Conservation (phyloP, 2,113 vertebrate genomes). For the Pontoporia blainvillei region DNA sequence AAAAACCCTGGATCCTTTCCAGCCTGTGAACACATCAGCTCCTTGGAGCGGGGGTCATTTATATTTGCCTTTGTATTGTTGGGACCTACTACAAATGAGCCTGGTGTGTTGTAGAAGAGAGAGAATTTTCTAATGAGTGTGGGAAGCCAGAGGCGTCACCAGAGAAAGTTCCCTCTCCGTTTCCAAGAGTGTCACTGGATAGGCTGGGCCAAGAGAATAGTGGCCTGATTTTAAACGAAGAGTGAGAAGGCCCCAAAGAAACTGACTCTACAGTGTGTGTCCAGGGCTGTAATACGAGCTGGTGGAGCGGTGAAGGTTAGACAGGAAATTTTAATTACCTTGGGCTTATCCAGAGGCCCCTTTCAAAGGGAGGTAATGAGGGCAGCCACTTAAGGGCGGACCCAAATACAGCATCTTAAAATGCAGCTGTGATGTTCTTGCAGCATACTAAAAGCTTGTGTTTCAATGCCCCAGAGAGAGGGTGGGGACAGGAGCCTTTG, state of each 20-base stretch:
- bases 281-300: background rate
- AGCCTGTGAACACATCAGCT: background rate
- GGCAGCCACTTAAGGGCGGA: background rate
- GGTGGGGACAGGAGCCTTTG: background rate
- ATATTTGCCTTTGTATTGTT: background rate
- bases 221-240: conserved; percentile 64
- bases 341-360: background rate
- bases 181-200: conserved; percentile 49
- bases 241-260: conserved; percentile 13
- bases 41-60: background rate
- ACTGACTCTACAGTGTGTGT: background rate
- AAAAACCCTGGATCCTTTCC: background rate
- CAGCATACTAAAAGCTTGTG: background rate
- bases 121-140: conserved; percentile 41
- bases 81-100: background rate
- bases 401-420: background rate
- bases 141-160: conserved; percentile 5
- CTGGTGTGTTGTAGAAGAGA: background rate
- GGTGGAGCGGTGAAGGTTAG: background rate
- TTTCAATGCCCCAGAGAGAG: conserved; percentile 41
- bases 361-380: background rate
- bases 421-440: background rate
- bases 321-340: conserved; percentile 39
- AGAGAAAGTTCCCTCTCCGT: background rate
- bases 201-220: background rate